A percentile compares a stretch with the other conserved stretches of the same genome.
Conservation (phyloP, 2,113 vertebrate genomes). For the Holacanthus passer region DNA sequence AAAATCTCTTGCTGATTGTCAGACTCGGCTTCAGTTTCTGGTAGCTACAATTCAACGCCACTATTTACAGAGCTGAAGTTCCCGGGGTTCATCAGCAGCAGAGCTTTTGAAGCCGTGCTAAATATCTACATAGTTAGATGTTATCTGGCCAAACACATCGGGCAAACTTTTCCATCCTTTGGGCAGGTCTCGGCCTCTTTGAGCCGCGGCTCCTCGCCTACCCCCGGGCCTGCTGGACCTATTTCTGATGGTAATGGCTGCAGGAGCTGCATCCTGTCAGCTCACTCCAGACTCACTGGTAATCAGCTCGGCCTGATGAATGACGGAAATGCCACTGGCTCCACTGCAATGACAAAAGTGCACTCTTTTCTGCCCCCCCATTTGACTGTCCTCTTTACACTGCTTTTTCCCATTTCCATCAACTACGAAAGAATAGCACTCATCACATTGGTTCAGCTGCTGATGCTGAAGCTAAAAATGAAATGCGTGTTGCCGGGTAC, state of each 20-base stretch:
- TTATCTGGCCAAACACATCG: constrained; percentile 68
- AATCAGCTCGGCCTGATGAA: constrained; percentile 82
- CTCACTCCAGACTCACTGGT: constrained; percentile 80
- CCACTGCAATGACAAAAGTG: constrained; percentile 57
- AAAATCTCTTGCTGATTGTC: constrained; percentile 45
- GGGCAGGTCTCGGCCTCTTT: constrained; percentile 69
- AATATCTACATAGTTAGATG: constrained; percentile 53
- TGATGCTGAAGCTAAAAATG: constrained; percentile 69
- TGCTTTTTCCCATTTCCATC: constrained; percentile 55
- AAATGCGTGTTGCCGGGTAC: constrained; percentile 50
- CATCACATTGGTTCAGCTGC: constrained; percentile 62
- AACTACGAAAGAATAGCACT: constrained; percentile 57
- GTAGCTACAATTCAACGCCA: constrained; percentile 32
- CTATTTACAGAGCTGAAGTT: constrained; percentile 35
- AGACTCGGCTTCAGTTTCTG: constrained; percentile 24
- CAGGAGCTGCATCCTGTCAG: constrained; percentile 86
- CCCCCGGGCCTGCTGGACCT: constrained; percentile 76
- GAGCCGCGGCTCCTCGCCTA: constrained; percentile 50
- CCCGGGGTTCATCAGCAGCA: constrained; percentile 50
- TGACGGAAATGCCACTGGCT: constrained; percentile 82
- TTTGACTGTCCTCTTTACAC: constrained; percentile 69
- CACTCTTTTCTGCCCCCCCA: constrained; percentile 5
- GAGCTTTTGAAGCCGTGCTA: constrained; percentile 43
- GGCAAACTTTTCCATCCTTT: constrained; percentile 75
- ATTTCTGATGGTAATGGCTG: constrained; percentile 84